A percentile compares a stretch with the other conserved stretches of the same genome.
phyloP scores from a whole-genome alignment of 2,888 invertebrate species.

The Anthoptus insignis region DNA sequence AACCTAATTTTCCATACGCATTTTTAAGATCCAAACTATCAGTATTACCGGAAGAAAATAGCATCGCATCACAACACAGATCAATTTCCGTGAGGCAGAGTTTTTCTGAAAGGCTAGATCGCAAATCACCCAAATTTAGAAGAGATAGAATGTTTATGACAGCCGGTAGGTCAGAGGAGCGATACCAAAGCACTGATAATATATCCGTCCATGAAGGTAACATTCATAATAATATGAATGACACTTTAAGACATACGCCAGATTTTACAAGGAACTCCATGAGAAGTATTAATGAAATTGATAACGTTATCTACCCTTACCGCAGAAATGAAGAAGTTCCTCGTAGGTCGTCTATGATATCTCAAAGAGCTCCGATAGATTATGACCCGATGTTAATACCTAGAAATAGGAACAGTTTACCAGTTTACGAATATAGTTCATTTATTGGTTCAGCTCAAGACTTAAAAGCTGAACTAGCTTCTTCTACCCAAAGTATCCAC shows the following conservation, averaged over 20 bases:
- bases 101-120: conserved; percentile 81
- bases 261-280: conserved; percentile 76
- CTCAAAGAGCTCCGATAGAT: conserved; percentile 75
- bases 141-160: conserved; percentile 74
- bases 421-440: conserved; percentile 79
- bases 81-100: conserved; percentile 82
- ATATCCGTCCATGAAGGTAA: conserved; percentile 81
- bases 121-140: conserved; percentile 78
- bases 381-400: conserved; percentile 83
- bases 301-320: conserved; percentile 64
- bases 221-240: conserved; percentile 68
- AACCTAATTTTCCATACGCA: conserved; percentile 92
- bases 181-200: conserved; percentile 85
- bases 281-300: conserved; percentile 77
- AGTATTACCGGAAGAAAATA: conserved; percentile 92
- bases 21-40: conserved; percentile 92
- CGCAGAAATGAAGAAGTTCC: conserved; percentile 69
- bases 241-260: conserved; percentile 68
- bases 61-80: conserved; percentile 82
- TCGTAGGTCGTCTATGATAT: conserved; percentile 80
- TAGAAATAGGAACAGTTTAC: conserved; percentile 82
- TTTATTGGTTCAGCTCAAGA: conserved; percentile 74
- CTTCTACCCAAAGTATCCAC: conserved; percentile 84
- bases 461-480: conserved; percentile 74
- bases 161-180: conserved; percentile 88